phyloP scores from a whole-genome alignment of 2,797 vertebrate species.

The Hippocampus kuda region DNA sequence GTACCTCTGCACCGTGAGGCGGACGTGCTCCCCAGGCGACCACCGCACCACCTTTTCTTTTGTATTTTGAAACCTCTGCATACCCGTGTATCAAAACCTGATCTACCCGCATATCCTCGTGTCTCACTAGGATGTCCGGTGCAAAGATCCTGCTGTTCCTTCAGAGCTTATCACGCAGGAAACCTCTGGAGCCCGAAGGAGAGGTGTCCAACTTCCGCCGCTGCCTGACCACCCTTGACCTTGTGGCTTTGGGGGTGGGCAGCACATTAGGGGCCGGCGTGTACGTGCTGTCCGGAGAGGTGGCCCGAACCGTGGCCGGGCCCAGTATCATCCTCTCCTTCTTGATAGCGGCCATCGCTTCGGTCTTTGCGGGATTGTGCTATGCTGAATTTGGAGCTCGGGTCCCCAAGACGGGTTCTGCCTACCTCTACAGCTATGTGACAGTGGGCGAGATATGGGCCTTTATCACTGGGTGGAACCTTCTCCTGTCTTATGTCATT shows the following conservation, averaged over 20 bases:
- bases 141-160: constrained; percentile 44
- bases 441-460: constrained; percentile 81
- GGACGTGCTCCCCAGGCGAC: too few relatives aligned
- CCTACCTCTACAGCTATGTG: constrained; percentile 81
- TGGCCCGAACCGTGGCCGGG: constrained; percentile 70
- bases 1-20: too few relatives aligned
- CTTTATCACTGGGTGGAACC: constrained; percentile 79
- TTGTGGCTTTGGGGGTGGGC: constrained; percentile 73
- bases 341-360: constrained; percentile 75
- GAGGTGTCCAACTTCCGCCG: constrained; percentile 67
- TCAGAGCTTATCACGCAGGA: constrained; percentile 64
- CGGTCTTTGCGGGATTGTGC: constrained; percentile 76
- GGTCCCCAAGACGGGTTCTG: constrained; percentile 77
- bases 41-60: background rate
- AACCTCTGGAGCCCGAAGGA: constrained; percentile 57
- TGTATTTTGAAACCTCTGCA: background rate
- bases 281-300: constrained; percentile 78
- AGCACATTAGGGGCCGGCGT: constrained; percentile 74
- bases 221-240: constrained; percentile 73
- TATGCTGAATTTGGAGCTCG: constrained; percentile 78
- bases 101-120: background rate
- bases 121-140: constrained; percentile 49
- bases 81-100: background rate
- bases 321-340: constrained; percentile 79
- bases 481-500: constrained; percentile 79